A percentile compares a stretch with the other conserved stretches of the same genome.
phyloP scores from a whole-genome alignment of 30 jellyfish, hydroid and myxozoan species.

The Aurelia aurita complex sp. Pacific region DNA sequence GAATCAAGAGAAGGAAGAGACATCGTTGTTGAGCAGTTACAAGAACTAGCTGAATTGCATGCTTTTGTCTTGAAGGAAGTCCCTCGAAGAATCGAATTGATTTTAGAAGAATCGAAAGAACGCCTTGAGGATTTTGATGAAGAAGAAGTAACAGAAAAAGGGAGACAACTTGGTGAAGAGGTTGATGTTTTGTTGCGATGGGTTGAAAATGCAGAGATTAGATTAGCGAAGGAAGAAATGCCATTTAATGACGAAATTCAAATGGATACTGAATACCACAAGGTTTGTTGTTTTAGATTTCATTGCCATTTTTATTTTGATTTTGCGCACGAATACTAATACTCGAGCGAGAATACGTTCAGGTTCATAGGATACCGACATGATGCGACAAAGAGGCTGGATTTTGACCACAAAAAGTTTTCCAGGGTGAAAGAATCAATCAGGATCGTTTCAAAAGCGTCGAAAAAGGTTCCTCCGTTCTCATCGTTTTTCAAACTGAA shows the following conservation, averaged over 20 bases:
- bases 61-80: conserved; percentile 58
- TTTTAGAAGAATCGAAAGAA: conserved; percentile 33
- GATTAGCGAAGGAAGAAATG: conserved; percentile 42
- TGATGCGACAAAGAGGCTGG: no score
- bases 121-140: neutral
- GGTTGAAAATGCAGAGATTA: conserved; percentile 35
- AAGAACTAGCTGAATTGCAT: conserved; percentile 59
- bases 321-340: no score
- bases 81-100: conserved; percentile 75
- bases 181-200: conserved; percentile 23
- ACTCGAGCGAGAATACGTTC: no score
- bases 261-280: conserved; percentile 11
- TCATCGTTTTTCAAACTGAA: no score
- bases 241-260: conserved; percentile 32
- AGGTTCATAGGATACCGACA: no score
- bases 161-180: conserved; percentile 25
- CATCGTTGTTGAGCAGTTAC: conserved; percentile 56
- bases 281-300: conserved; percentile 1
- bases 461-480: no score
- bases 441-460: no score
- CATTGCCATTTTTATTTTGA: no score
- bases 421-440: no score
- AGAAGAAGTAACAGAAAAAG: conserved; percentile 38
- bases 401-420: no score
- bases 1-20: conserved; percentile 67